These are phyloP conservation scores for Argyresthia albistria DNA, from an alignment of 2,888 invertebrate species.

Conservation along the genomic window DNA sequence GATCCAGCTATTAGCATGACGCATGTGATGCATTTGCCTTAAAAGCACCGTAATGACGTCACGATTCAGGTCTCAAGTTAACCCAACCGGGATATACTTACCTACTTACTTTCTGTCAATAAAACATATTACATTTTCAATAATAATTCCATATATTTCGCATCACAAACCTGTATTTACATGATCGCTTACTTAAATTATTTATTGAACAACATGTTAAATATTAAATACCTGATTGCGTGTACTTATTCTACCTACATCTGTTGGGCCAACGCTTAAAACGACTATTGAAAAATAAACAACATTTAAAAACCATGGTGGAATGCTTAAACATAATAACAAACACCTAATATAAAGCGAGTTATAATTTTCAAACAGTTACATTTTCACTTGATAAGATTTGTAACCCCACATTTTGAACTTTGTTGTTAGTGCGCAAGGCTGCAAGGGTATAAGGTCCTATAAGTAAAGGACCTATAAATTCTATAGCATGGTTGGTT, in stretches of 20 bases:
- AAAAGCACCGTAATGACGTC: no score
- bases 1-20: no score
- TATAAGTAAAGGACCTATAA: no score
- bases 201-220: slow-evolving; percentile 54
- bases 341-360: slow-evolving; percentile 19
- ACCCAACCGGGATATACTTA: no score
- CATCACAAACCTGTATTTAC: slow-evolving; percentile 69
- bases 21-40: no score
- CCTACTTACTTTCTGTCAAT: no score
- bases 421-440: no score
- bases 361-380: neutral
- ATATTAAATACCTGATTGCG: slow-evolving; percentile 40
- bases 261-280: slow-evolving; percentile 29
- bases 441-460: no score
- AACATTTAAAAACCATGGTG: slow-evolving; percentile 23
- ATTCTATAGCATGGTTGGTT: no score
- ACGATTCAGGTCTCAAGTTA: no score
- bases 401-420: no score
- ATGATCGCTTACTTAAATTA: slow-evolving; percentile 62
- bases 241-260: slow-evolving; percentile 51
- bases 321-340: slow-evolving; percentile 51
- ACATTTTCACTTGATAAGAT: no score
- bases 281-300: neutral
- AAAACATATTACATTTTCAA: slow-evolving; percentile 21
- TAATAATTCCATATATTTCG: slow-evolving; percentile 58